These are phyloP conservation scores for Cephus pulcher DNA, from an alignment of 2,888 invertebrate species.

Conservation along the genomic window DNA sequence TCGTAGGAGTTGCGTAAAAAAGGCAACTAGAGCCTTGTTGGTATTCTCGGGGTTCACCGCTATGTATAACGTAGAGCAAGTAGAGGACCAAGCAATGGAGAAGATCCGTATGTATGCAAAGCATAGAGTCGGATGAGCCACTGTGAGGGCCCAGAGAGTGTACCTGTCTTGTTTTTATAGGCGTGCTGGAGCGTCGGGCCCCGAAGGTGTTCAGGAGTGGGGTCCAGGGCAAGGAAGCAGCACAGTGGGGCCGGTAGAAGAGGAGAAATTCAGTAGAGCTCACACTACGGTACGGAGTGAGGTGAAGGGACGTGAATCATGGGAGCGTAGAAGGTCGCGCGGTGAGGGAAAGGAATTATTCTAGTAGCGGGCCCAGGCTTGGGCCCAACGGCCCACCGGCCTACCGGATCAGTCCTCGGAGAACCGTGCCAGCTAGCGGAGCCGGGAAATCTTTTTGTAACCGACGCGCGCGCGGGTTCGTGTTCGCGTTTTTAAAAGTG, in stretches of 20 bases:
- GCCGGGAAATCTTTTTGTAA: not conserved
- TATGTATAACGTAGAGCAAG: not conserved
- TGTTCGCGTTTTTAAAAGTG: not conserved
- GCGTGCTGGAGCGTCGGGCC: conserved; percentile 60
- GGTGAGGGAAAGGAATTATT: conserved; percentile 30
- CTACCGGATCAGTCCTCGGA: conserved; percentile 53
- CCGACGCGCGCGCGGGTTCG: conserved; percentile 28
- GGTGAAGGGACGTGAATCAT: not conserved
- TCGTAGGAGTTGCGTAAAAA: not conserved
- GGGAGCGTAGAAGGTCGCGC: conserved; percentile 15
- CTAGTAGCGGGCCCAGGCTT: conserved; percentile 51
- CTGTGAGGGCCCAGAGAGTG: conserved; percentile 64
- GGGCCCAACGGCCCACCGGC: conserved; percentile 44
- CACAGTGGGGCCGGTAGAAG: conserved; percentile 35
- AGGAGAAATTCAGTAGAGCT: conserved; percentile 30
- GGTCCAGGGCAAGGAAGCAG: conserved; percentile 30
- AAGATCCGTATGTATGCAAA: conserved; percentile 35
- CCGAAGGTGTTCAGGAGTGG: conserved; percentile 46
- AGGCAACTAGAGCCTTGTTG: not conserved
- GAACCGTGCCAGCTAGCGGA: conserved; percentile 49
- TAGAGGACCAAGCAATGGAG: not conserved
- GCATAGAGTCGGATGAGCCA: conserved; percentile 62
- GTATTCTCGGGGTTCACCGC: not conserved
- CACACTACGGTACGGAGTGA: conserved; percentile 37
- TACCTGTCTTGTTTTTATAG: conserved; percentile 67